A percentile compares a stretch with the other conserved stretches of the same genome.
These are phyloP conservation scores for Crotalus helleri DNA, from an alignment of 2,113 vertebrate species.

Conservation along the genomic window DNA sequence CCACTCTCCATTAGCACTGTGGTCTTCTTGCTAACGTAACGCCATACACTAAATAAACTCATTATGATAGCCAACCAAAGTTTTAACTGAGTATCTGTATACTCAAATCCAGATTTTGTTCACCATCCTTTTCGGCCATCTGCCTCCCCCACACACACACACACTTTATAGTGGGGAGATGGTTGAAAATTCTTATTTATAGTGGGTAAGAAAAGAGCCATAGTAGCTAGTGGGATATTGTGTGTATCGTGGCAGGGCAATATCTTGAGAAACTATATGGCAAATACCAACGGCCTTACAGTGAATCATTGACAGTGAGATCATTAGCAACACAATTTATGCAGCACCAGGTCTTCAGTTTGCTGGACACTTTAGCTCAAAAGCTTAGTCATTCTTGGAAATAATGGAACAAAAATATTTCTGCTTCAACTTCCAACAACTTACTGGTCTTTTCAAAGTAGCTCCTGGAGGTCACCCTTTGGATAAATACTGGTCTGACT, in stretches of 20 bases:
- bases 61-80: background rate
- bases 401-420: background rate
- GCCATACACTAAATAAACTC: background rate
- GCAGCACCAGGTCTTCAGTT: background rate
- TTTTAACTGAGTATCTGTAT: background rate
- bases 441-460: background rate
- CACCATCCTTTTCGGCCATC: background rate
- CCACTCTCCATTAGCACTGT: background rate
- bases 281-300: background rate
- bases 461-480: background rate
- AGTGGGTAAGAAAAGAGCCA: background rate
- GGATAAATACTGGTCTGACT: background rate
- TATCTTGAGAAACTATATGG: background rate
- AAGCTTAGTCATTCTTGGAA: background rate
- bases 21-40: background rate
- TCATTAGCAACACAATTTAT: background rate
- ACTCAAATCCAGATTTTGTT: background rate
- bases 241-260: background rate
- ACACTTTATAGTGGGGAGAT: background rate
- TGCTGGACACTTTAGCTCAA: background rate
- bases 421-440: background rate
- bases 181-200: background rate
- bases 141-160: background rate
- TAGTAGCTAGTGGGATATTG: background rate
- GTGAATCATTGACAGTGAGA: background rate